Base-by-base conservation (phyloP, 2,888 invertebrate genomes). In the Theristus sp. region DNA sequence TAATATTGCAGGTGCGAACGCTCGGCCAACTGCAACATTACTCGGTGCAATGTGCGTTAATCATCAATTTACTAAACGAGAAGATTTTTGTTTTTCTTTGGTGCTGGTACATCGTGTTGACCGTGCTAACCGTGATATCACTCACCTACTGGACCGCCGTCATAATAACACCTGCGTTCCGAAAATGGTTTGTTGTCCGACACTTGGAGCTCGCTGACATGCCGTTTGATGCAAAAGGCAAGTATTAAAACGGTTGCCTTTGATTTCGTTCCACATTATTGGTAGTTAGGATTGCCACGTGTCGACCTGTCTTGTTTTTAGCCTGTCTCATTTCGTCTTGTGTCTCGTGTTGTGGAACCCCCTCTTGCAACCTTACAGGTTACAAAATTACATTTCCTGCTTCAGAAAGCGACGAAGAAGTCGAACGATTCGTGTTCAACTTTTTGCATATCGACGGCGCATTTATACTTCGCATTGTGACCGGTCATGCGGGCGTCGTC, bases 151-250 rank as follows among this genome's bases (percentile, higher is more conserved):
- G 72, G 72, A 57, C 69, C 1, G 56, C 62, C 6, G 67, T 73
- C 10, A 60, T 66, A 1, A 27, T 68, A 1, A 56, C 69, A 29
- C 68, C 69, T 6, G 66, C 65, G 53, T 61, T 67, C 24, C 68
- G 67, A 56, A 55, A 64, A 10, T 59, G 70, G 47, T 72, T 71
- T 64, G 66, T 72, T 57, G 63, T 64, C n/a, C 62, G 70, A 24
- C 72, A 72, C 60, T 62, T 72, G 53, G 72, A 72, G 62, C 71
- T 72, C 69, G 66, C 67, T 60, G 71, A 73, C n/a, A 66, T 72
- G 62, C 64, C 68, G 13, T 71, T 72, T 52, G 70, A 72, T 60
- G 66, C 71, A 3, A 60, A 66, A n/a, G 47, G 57, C 24, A 22
- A 56, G 30, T 6, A 25, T 46, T 46, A 46, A 46, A 46, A 46